Conservation (phyloP, 2,888 invertebrate genomes). For the Sinotaia quadrata region DNA sequence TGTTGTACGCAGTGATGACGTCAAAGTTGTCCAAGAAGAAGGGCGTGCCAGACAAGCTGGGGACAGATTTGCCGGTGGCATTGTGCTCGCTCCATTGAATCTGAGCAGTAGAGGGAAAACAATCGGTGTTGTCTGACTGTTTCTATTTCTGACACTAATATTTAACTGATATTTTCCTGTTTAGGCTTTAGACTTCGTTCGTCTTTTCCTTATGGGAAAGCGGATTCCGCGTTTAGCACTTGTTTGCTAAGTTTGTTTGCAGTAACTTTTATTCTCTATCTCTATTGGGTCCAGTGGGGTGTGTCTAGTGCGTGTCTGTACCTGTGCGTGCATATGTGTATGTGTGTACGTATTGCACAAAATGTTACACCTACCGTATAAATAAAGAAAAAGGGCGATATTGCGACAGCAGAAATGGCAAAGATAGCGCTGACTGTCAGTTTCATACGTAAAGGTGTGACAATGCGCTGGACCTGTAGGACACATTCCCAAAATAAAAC, state of each 20-base stretch:
- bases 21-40: constrained; percentile 14
- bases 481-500: too few species aligned
- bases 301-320: not conserved
- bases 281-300: too few species aligned
- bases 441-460: constrained; percentile 6
- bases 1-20: constrained; percentile 16
- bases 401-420: not conserved
- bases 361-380: constrained; percentile 1
- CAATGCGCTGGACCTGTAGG: constrained; percentile 15
- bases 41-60: not conserved
- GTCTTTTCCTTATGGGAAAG: too few species aligned
- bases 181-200: too few species aligned
- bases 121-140: too few species aligned
- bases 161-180: too few species aligned
- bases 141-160: too few species aligned
- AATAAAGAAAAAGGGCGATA: constrained; percentile 3
- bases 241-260: too few species aligned
- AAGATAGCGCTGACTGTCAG: not conserved
- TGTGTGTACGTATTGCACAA: not conserved
- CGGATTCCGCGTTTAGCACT: too few species aligned
- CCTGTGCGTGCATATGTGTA: not conserved
- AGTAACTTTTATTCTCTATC: too few species aligned
- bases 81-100: constrained; percentile 6
- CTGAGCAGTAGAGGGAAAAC: too few species aligned
- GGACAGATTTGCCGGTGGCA: not conserved